These are phyloP conservation scores for Drosophila villosipedis DNA, from an alignment of 2,888 invertebrate species.

Conservation along the genomic window DNA sequence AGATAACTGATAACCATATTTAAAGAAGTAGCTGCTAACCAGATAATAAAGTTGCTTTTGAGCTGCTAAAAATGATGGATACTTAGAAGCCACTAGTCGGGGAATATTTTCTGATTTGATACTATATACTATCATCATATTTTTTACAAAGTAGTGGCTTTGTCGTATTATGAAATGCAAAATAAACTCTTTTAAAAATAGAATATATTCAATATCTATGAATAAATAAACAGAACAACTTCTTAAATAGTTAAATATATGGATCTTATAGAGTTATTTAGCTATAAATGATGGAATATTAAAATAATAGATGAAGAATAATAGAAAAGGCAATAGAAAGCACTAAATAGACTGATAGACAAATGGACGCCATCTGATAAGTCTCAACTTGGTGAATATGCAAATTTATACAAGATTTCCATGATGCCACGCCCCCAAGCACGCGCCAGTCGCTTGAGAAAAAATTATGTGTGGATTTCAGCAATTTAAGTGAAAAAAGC, in stretches of 20 bases:
- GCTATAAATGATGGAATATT: not conserved
- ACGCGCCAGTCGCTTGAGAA: not conserved
- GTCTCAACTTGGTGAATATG: constrained; percentile 38
- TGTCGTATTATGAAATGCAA: no score
- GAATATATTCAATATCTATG: no score
- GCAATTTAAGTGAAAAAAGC: constrained; percentile 27
- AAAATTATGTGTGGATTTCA: constrained; percentile 9
- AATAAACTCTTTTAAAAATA: no score
- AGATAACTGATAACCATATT: not conserved
- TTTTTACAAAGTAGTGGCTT: no score
- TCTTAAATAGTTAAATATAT: no score
- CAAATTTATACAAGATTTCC: constrained; percentile 31
- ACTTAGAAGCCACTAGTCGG: not conserved
- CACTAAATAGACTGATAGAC: not conserved
- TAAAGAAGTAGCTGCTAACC: not conserved
- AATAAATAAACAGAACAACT: no score
- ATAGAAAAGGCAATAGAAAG: not conserved
- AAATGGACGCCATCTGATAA: not conserved
- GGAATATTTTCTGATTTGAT: not conserved
- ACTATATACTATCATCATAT: no score
- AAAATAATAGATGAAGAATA: not conserved
- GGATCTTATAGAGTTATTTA: not conserved
- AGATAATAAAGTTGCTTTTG: not conserved
- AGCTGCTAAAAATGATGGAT: not conserved
- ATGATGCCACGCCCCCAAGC: not conserved